These are phyloP conservation scores for Pluvialis apricaria DNA, from an alignment of 2,113 vertebrate species.

Conservation along the genomic window DNA sequence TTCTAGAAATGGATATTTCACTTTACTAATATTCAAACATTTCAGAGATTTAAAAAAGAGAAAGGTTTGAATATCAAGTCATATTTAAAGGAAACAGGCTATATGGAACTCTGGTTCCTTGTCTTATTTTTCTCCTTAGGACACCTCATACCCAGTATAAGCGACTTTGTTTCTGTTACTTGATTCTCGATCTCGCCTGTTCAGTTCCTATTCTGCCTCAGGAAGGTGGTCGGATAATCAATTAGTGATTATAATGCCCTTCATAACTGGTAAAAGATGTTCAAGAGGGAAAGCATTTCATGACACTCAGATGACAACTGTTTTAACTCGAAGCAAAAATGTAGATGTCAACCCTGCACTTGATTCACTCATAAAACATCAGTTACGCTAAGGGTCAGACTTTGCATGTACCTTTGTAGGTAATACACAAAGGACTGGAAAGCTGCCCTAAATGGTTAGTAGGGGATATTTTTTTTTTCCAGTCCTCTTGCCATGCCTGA, in stretches of 20 bases:
- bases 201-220: neutral
- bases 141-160: neutral
- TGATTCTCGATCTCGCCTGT: neutral
- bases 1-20: neutral
- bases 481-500: neutral
- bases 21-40: neutral
- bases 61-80: neutral
- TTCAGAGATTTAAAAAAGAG: neutral
- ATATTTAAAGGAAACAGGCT: neutral
- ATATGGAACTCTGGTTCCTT: neutral
- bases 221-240: neutral
- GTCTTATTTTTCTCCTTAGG: neutral
- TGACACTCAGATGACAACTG: neutral
- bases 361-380: neutral
- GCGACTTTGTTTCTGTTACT: neutral
- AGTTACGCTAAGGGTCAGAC: neutral
- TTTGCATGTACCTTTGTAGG: neutral
- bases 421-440: neutral
- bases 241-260: neutral
- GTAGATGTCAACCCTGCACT: neutral
- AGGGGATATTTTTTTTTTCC: no score
- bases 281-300: neutral
- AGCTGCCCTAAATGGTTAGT: neutral
- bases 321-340: neutral
- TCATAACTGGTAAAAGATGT: neutral